A percentile compares a stretch with the other conserved stretches of the same genome.
These are phyloP conservation scores for Aramus guarauna DNA, from an alignment of 2,113 vertebrate genomes.

Conservation along the genomic window DNA sequence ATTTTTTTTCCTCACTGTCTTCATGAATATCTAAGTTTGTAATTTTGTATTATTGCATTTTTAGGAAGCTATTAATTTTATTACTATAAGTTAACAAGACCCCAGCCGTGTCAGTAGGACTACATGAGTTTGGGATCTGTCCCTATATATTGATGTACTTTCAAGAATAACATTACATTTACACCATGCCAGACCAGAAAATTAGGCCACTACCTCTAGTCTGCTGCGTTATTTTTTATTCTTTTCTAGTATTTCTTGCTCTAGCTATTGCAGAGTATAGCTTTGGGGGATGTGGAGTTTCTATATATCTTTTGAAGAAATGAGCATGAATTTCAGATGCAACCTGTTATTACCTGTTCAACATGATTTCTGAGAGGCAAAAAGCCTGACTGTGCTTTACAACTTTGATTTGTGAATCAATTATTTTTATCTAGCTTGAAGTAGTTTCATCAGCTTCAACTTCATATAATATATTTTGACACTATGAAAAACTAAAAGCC, in stretches of 20 bases:
- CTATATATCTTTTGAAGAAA: conserved; percentile 4
- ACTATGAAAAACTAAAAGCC: not conserved
- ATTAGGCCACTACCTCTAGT: not conserved
- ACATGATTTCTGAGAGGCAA: not conserved
- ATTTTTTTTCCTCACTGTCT: not conserved
- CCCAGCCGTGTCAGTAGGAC: not conserved
- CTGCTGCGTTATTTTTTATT: not conserved
- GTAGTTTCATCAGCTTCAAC: not conserved
- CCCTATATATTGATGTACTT: not conserved
- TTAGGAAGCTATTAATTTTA: not conserved
- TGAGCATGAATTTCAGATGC: not conserved
- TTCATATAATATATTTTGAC: not conserved
- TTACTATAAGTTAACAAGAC: not conserved
- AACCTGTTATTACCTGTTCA: not conserved
- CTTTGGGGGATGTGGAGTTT: not conserved
- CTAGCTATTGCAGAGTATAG: not conserved
- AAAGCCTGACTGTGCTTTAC: not conserved
- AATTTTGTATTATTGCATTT: not conserved
- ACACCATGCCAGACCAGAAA: not conserved
- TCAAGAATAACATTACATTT: not conserved
- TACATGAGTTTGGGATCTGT: not conserved
- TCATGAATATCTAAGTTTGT: not conserved
- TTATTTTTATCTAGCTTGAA: conserved; percentile 1
- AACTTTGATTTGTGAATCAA: conserved; percentile 14
- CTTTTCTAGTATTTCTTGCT: not conserved